phyloP scores from a whole-genome alignment of 2,113 vertebrate genomes.

The Romanogobio albipinnatus region DNA sequence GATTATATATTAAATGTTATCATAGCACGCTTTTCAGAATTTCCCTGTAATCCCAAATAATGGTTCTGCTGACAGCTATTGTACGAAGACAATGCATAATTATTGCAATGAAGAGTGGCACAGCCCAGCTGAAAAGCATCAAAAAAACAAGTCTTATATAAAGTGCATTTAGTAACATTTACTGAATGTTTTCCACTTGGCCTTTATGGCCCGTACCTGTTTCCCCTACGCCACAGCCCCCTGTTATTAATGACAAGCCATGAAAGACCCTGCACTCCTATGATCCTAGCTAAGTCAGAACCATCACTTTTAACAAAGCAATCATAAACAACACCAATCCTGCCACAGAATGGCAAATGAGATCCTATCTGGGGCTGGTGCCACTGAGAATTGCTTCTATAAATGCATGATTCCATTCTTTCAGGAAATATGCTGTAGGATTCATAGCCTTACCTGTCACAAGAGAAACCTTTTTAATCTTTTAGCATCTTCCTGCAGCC shows the following conservation, averaged over 20 bases:
- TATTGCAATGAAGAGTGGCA: neutral
- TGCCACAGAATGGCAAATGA: conserved; percentile 49
- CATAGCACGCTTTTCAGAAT: neutral
- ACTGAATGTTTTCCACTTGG: neutral
- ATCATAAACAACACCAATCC: conserved; percentile 55
- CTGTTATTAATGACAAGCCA: conserved; percentile 43
- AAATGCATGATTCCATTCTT: conserved; percentile 62
- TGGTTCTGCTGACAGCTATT: conserved; percentile 10
- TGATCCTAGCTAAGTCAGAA: conserved; percentile 31
- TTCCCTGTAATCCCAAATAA: neutral
- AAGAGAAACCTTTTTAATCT: conserved; percentile 59
- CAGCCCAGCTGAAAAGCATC: neutral
- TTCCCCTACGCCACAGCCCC: neutral
- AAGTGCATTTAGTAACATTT: conserved; percentile 20
- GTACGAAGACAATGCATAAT: neutral
- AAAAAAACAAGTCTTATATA: conserved; percentile 23
- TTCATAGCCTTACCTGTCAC: conserved; percentile 62
- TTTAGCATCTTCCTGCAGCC: conserved; percentile 44
- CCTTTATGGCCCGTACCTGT: neutral
- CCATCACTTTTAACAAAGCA: conserved; percentile 50
- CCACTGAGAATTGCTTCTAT: conserved; percentile 55
- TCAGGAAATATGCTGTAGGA: conserved; percentile 57
- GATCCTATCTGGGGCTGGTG: conserved; percentile 25
- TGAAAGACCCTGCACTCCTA: conserved; percentile 39
- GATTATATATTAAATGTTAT: neutral